Evolutionary conservation across 2,888 invertebrate species (phyloP).

Genomic region (Heliconius cydno): DNA sequence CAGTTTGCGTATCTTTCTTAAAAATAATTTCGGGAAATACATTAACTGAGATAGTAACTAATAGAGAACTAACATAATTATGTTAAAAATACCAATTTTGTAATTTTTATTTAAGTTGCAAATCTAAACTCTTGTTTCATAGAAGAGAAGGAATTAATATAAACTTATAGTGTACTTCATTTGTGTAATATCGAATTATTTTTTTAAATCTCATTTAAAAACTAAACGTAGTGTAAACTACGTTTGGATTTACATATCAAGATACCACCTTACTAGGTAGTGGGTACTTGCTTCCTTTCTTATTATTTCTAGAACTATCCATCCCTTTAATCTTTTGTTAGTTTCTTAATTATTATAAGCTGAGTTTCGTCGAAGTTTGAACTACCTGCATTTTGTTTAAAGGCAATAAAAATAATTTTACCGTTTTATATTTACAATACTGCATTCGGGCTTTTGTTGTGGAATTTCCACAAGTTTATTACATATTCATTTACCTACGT

Average conservation of each 20-base stretch:
- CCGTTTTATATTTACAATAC: neutral
- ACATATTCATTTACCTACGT: neutral
- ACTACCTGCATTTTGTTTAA: conserved; percentile 4
- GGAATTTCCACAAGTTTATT: conserved; percentile 10
- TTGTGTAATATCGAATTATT: no score
- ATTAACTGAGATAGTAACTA: no score
- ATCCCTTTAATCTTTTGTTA: neutral
- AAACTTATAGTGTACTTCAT: no score
- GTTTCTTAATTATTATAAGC: neutral
- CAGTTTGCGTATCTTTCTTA: neutral
- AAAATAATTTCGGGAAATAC: neutral
- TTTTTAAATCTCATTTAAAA: no score
- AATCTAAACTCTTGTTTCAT: no score
- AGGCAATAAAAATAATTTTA: neutral
- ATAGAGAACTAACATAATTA: no score
- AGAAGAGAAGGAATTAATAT: no score
- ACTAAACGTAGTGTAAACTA: no score
- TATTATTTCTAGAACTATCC: neutral
- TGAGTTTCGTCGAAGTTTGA: neutral
- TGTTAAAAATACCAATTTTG: no score
- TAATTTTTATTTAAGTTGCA: no score
- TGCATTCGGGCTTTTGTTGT: neutral
- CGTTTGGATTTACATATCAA: no score
- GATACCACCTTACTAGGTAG: neutral
- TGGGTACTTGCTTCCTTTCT: neutral